These are phyloP conservation scores for Drosophila mettleri DNA, from an alignment of 2,888 invertebrate genomes.

Conservation along the genomic window DNA sequence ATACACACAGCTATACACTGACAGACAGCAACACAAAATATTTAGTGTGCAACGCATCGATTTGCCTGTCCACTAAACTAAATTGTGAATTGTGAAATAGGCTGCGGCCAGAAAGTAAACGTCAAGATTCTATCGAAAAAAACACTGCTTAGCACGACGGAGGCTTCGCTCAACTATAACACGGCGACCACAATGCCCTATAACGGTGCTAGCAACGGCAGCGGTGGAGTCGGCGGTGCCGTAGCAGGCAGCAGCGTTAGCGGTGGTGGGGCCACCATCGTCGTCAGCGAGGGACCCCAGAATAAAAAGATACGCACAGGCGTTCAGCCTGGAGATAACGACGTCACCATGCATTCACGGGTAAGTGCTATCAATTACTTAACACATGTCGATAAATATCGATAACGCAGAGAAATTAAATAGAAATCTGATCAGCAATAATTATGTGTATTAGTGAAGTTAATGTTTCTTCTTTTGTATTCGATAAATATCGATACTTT, in stretches of 20 bases:
- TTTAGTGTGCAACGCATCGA: slow-evolving; percentile 2
- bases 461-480: too few relatives aligned
- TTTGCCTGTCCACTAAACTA: slow-evolving; percentile 7
- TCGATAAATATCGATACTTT: background rate
- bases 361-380: slow-evolving; percentile 66
- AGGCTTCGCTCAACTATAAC: slow-evolving; percentile 74
- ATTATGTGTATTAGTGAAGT: too few relatives aligned
- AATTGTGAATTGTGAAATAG: slow-evolving; percentile 31
- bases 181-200: slow-evolving; percentile 83
- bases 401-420: too few relatives aligned
- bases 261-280: slow-evolving; percentile 82
- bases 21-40: slow-evolving; percentile 5
- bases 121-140: slow-evolving; percentile 82
- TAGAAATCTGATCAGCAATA: too few relatives aligned
- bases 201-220: slow-evolving; percentile 84
- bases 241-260: slow-evolving; percentile 78
- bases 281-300: slow-evolving; percentile 84
- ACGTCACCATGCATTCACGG: slow-evolving; percentile 83
- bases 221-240: slow-evolving; percentile 73
- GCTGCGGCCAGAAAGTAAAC: slow-evolving; percentile 65
- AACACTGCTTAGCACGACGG: slow-evolving; percentile 72
- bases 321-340: slow-evolving; percentile 83
- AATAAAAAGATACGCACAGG: slow-evolving; percentile 85
- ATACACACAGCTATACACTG: slow-evolving; percentile 4
- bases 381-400: slow-evolving; percentile 10